Conservation (phyloP, 2,113 vertebrate genomes). For the Brienomyrus brachyistius region DNA sequence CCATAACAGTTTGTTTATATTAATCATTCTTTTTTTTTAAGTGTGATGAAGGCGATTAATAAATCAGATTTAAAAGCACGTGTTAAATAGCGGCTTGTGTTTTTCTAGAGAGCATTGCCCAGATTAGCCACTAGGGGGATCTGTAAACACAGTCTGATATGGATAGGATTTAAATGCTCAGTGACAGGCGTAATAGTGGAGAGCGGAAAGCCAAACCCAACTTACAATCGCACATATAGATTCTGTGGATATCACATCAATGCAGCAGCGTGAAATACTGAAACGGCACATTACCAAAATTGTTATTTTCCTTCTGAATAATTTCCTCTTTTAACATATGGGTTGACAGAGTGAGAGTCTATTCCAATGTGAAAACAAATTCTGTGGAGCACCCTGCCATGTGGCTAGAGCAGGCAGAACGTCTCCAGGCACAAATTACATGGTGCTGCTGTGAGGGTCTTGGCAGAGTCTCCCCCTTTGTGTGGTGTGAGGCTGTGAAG, state of each 20-base stretch:
- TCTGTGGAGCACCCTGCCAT: not conserved
- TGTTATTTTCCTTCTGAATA: not conserved
- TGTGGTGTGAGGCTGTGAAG: not conserved
- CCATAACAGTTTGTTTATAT: not conserved
- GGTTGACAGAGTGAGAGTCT: not conserved
- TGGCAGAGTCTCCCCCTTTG: not conserved
- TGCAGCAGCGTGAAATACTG: not conserved
- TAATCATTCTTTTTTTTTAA: not conserved
- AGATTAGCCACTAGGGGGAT: not conserved
- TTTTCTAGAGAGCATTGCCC: not conserved
- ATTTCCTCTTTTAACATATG: not conserved
- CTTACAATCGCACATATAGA: not conserved
- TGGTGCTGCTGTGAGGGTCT: not conserved
- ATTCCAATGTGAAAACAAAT: not conserved
- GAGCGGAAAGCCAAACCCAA: not conserved
- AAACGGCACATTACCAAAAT: not conserved
- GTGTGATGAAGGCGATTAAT: not conserved
- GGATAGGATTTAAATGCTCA: not conserved
- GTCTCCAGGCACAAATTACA: not conserved
- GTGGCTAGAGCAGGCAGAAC: not conserved
- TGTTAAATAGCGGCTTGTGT: not conserved
- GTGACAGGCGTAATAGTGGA: not conserved
- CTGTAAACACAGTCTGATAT: not conserved
- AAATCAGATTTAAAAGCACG: not conserved
- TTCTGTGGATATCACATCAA: not conserved